These are phyloP conservation scores for Cheirogaleus major DNA, from an alignment of 2,797 vertebrate genomes.

Conservation along the genomic window DNA sequence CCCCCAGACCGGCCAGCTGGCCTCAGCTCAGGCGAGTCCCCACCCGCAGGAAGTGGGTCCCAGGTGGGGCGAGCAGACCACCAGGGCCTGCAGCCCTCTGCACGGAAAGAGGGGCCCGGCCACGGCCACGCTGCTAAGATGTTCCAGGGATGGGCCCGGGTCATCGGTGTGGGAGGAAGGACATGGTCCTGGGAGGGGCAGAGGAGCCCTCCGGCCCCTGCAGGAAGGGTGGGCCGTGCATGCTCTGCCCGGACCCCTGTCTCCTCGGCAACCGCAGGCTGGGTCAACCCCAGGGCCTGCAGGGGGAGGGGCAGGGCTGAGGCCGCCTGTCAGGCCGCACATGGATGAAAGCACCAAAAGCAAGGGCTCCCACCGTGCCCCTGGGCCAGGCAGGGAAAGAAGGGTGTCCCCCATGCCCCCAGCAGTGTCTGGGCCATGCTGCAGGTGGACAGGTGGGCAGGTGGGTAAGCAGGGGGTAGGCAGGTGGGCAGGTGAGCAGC, in stretches of 20 bases:
- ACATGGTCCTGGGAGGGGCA: slow-evolving; percentile 41
- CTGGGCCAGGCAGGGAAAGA: too few relatives aligned
- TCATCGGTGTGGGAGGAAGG: slow-evolving; percentile 55
- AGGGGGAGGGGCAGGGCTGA: not conserved
- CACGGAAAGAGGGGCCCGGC: not conserved
- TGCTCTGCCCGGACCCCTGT: fast-evolving
- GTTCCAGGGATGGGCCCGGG: slow-evolving; percentile 50
- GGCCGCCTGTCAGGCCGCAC: not conserved
- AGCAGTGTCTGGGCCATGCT: not conserved
- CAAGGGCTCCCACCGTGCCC: too few relatives aligned
- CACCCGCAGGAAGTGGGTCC: slow-evolving; percentile 20
- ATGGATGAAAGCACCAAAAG: too few relatives aligned
- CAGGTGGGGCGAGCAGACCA: not conserved
- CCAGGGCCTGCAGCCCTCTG: fast-evolving
- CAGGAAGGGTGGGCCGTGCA: slow-evolving; percentile 26
- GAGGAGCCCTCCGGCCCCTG: not conserved
- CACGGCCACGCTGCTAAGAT: not conserved
- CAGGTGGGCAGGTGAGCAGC: too few relatives aligned
- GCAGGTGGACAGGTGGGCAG: not conserved
- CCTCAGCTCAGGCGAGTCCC: not conserved
- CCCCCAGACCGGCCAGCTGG: not conserved
- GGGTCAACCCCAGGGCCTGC: not conserved
- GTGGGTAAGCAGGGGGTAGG: too few relatives aligned
- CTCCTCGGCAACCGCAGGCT: not conserved
- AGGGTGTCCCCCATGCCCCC: too few relatives aligned